A percentile compares a stretch with the other conserved stretches of the same genome.
phyloP scores from a whole-genome alignment of 2,797 vertebrate genomes.

The Tragelaphus eurycerus region DNA sequence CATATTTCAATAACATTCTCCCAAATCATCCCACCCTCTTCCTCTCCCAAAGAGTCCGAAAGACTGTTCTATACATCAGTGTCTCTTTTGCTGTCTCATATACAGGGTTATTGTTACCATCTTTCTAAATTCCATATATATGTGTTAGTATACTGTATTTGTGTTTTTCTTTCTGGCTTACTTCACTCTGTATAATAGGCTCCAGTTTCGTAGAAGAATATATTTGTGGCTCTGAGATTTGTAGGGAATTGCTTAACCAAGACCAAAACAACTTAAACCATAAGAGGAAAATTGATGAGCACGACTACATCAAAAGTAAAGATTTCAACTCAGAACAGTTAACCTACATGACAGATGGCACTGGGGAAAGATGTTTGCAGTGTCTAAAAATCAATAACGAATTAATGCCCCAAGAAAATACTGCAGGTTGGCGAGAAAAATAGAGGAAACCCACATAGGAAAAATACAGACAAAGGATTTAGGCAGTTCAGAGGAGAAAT shows the following conservation, averaged over 20 bases:
- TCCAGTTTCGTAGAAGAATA: background rate
- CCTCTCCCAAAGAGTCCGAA: too few species aligned
- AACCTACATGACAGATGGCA: conserved; percentile 35
- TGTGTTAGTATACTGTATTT: too few species aligned
- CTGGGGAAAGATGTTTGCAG: conserved; percentile 30
- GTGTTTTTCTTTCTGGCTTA: too few species aligned
- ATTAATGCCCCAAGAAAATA: background rate
- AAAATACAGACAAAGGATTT: background rate
- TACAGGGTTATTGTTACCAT: too few species aligned
- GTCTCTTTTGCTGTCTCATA: too few species aligned
- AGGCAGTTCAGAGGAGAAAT: background rate
- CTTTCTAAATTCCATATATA: too few species aligned
- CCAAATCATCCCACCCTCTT: too few species aligned
- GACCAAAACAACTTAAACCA: background rate
- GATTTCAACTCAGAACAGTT: conserved; percentile 52
- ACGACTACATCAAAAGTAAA: conserved; percentile 43
- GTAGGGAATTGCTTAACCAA: conserved; percentile 19
- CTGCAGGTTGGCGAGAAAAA: background rate
- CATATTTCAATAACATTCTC: too few species aligned
- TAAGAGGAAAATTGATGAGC: conserved; percentile 19
- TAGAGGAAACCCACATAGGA: background rate
- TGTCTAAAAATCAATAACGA: conserved; percentile 53
- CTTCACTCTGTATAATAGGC: too few species aligned
- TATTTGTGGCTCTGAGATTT: background rate
- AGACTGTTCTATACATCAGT: too few species aligned